Conservation (phyloP, 2,888 invertebrate genomes). For the Nymphalis urticae region DNA sequence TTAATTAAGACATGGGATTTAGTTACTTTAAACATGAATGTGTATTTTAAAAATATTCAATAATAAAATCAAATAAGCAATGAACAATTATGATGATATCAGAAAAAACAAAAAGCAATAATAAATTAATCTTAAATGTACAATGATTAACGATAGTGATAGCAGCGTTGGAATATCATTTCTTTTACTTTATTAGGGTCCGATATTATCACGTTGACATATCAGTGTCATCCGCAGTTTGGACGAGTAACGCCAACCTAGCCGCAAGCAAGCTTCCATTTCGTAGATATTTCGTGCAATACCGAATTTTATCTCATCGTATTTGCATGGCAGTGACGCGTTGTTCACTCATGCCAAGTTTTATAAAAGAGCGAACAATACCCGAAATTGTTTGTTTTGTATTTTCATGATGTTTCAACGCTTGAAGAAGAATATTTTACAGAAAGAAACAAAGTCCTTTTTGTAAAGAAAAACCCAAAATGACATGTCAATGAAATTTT, state of each 20-base stretch:
- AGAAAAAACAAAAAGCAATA: too few relatives aligned
- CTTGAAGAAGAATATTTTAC: neutral
- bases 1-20: too few relatives aligned
- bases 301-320: conserved; percentile 24
- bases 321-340: conserved; percentile 21
- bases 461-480: neutral
- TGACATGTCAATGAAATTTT: too few relatives aligned
- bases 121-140: too few relatives aligned
- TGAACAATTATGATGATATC: too few relatives aligned
- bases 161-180: neutral
- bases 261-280: conserved; percentile 25
- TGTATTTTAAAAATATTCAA: too few relatives aligned
- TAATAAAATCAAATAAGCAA: too few relatives aligned
- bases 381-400: neutral
- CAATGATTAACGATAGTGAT: neutral
- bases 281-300: conserved; percentile 21
- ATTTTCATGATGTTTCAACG: neutral
- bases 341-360: conserved; percentile 5
- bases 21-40: too few relatives aligned
- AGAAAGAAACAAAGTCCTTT: too few relatives aligned
- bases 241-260: conserved; percentile 12
- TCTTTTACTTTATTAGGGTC: conserved; percentile 28
- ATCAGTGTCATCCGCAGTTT: conserved; percentile 27
- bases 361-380: conserved; percentile 11
- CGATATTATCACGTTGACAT: conserved; percentile 25